Evolutionary conservation across 2,113 vertebrate genomes (phyloP), one percentile per base, ranked within the genome.

Genomic region (Gambusia holbrooki): DNA sequence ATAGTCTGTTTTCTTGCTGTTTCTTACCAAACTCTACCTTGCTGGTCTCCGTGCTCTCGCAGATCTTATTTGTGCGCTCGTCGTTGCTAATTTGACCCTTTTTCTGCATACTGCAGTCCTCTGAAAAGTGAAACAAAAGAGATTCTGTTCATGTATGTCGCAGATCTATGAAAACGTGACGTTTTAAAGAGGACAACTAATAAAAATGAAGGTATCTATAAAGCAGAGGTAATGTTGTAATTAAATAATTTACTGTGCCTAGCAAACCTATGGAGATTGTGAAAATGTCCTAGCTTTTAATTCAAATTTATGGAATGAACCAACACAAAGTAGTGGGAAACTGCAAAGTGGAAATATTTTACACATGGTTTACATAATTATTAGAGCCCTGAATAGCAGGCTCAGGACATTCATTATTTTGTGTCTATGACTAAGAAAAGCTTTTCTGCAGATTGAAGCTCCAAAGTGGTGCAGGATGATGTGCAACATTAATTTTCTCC

Each of bases 101-200:
- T 0, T 92, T 94, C 64, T 83, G 93, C 66, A 93, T 69, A 75
- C 94, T 96, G 90, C 97, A 98, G 82, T 90, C 95, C 79, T 97
- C 96, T 97, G 85, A 0, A 3, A 82, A 72, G 28, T 69, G 28
- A 82, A 0, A 76, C 19, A 42, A 22, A 42, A n/a, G 28, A 71
- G 51, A 60, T 19, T 15, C 19, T 27, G 64, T 15, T 6, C 35
- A 3, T 25, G 64, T n/a, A 22, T 4, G 10, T 37, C 17, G 35
- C 32, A 58, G 35, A 22, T 30, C 27, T 7, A n/a, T 62, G 1
- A 33, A 61, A 19, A n/a, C 11, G 32, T 5, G 22, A 33, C 12
- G n/a, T 32, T 33, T 22, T 6, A 48, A 48, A 17, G 51, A 25
- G 7, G 51, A 54, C 22, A 10, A 9, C 22, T 5, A 10, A 25